Conservation (phyloP, 1,140 invertebrate genomes). For the Dendroctonus valens region DNA sequence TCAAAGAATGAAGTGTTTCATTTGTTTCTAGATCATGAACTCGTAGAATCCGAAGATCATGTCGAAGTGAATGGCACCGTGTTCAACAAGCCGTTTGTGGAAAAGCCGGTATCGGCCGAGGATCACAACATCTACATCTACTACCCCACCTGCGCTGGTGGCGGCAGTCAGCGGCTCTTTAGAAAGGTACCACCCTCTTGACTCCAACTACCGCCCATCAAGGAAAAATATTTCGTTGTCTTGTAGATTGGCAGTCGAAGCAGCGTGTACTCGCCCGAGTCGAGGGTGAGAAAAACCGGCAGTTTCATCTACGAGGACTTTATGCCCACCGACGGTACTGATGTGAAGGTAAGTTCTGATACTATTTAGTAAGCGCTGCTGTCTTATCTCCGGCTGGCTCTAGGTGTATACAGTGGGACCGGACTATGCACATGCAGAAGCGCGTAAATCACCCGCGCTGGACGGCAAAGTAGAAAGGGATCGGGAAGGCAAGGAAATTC, state of each 20-base stretch:
- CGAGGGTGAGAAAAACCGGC: constrained; percentile 91
- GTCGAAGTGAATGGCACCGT: constrained; percentile 97
- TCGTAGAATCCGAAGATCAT: constrained; percentile 97
- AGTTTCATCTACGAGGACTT: constrained; percentile 99
- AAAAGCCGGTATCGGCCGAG: constrained; percentile 97
- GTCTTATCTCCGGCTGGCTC: neutral
- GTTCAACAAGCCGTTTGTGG: constrained; percentile 99
- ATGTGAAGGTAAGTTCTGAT: constrained; percentile 69
- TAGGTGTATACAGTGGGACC: constrained; percentile 92
- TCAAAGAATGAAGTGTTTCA: neutral
- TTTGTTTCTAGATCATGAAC: constrained; percentile 72
- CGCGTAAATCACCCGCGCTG: constrained; percentile 95
- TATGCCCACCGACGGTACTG: constrained; percentile 98
- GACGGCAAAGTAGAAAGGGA: constrained; percentile 99
- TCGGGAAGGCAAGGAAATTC: constrained; percentile 96
- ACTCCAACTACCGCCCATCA: too few species aligned
- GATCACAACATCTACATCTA: constrained; percentile 99
- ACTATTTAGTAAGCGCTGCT: neutral
- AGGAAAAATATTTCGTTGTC: too few species aligned
- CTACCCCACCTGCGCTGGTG: constrained; percentile 97
- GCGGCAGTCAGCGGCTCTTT: constrained; percentile 94
- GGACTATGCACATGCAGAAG: constrained; percentile 99
- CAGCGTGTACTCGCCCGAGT: constrained; percentile 97
- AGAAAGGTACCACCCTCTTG: constrained; percentile 73
- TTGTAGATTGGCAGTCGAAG: constrained; percentile 93